Evolutionary conservation across 1,140 invertebrate genomes (phyloP).

Genomic region (Heliconius himera): DNA sequence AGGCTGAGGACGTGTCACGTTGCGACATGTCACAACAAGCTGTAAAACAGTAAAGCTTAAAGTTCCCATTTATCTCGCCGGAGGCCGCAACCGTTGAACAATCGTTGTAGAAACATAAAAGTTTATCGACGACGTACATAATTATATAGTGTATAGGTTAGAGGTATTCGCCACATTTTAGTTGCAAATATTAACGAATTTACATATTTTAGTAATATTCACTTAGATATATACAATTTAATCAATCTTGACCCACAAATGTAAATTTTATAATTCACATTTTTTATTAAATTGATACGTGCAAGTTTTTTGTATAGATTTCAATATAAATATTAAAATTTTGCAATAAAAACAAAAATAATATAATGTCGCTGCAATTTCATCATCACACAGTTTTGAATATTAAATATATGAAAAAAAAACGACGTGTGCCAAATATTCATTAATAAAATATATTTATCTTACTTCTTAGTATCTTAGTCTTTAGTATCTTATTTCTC

Average conservation of each 20-base stretch:
- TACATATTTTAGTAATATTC: not conserved
- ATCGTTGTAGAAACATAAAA: not conserved
- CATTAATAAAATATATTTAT: no score
- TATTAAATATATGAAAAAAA: no score
- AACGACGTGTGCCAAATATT: no score
- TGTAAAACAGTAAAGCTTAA: not conserved
- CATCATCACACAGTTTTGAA: no score
- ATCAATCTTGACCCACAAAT: conserved; percentile 6
- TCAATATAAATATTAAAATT: no score
- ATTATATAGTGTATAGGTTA: no score
- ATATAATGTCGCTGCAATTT: no score
- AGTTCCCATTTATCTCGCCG: not conserved
- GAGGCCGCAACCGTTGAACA: not conserved
- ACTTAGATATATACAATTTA: not conserved
- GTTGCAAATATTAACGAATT: not conserved
- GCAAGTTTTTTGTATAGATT: not conserved
- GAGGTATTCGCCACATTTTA: no score
- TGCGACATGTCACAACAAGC: not conserved
- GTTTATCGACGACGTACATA: not conserved
- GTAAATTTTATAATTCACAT: not conserved
- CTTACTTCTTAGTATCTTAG: no score
- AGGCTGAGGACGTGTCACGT: not conserved
- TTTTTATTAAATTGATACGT: not conserved
- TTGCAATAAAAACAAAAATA: no score
- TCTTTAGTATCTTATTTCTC: no score